These are phyloP conservation scores for Hypotaenidia philippensis DNA, from an alignment of 2,797 vertebrate species.

Conservation along the genomic window DNA sequence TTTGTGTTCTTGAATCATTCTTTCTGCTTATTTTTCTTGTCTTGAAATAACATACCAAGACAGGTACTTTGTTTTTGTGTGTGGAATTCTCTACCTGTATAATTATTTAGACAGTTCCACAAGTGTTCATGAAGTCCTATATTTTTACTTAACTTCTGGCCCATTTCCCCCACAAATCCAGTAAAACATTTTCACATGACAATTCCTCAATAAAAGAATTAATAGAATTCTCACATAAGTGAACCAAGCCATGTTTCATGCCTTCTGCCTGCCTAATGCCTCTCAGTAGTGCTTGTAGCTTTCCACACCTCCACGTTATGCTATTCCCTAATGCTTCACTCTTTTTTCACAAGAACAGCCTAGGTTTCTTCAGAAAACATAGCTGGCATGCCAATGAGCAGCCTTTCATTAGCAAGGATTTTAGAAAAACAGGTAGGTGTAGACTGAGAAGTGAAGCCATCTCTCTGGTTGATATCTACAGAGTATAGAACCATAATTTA, in stretches of 20 bases:
- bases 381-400: not conserved
- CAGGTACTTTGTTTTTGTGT: rapidly evolving
- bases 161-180: not conserved
- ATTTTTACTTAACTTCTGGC: not conserved
- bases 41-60: not conserved
- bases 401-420: not conserved
- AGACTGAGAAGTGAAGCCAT: not conserved
- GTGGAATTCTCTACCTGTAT: not conserved
- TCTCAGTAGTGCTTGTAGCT: not conserved
- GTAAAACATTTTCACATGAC: not conserved
- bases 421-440: not conserved
- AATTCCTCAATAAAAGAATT: not conserved
- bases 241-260: not conserved
- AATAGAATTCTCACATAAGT: not conserved
- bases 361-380: not conserved
- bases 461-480: not conserved
- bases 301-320: not conserved
- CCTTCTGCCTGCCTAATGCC: not conserved
- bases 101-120: not conserved
- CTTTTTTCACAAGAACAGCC: not conserved
- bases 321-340: not conserved
- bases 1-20: not conserved
- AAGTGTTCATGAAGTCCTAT: not conserved
- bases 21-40: not conserved
- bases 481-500: not conserved